These are phyloP conservation scores for Myoxocephalus aenaeus DNA, from an alignment of 2,797 vertebrate genomes.

Conservation along the genomic window DNA sequence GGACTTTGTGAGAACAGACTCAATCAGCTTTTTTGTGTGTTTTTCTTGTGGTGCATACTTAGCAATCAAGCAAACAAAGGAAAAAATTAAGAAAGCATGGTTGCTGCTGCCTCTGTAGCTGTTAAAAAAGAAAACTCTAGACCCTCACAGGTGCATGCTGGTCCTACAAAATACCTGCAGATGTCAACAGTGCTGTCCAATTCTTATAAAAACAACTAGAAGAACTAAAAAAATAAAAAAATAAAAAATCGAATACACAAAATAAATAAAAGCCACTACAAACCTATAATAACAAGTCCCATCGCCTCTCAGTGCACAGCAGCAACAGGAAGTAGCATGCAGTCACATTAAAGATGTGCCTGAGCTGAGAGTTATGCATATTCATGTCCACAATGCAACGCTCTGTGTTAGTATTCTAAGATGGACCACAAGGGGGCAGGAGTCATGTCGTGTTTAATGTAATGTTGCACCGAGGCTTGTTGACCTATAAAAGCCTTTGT, in stretches of 20 bases:
- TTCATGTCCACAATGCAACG: constrained; percentile 15
- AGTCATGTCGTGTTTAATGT: constrained; percentile 1
- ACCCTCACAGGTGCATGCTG: not conserved
- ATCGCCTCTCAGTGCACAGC: not conserved
- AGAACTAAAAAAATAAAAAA: not conserved
- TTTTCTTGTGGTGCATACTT: not conserved
- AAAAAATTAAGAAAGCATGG: not conserved
- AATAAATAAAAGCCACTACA: not conserved
- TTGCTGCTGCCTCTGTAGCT: not conserved
- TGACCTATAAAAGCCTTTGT: not conserved
- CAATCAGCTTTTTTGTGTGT: not conserved
- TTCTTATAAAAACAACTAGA: not conserved
- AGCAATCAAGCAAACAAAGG: not conserved
- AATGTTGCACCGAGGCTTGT: not conserved
- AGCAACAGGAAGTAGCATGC: constrained; percentile 12
- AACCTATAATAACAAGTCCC: not conserved
- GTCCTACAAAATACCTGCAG: not conserved
- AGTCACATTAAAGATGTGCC: not conserved
- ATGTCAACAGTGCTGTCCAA: not conserved
- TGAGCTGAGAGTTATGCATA: not conserved
- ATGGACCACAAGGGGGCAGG: constrained; percentile 40
- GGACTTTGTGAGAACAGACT: not conserved
- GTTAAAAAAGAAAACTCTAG: not conserved
- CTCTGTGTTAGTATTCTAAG: not conserved
- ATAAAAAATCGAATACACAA: not conserved